Evolutionary conservation across 2,888 invertebrate genomes (phyloP), one percentile per base, ranked within the genome.

Genomic region (Calephelis perditalis): DNA sequence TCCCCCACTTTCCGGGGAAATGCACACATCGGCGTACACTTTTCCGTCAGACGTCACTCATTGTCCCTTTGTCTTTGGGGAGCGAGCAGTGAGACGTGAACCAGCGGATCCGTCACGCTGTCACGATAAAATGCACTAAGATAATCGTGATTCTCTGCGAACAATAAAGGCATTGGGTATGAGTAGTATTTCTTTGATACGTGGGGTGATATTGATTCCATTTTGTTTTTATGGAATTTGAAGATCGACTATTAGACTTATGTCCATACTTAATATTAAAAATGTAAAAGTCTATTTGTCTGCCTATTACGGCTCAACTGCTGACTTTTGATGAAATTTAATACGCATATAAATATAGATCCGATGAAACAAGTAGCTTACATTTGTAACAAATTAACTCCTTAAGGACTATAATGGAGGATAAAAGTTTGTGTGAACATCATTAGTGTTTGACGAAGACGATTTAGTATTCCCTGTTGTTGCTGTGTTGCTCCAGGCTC

Each of bases 21-120:
- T 63, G 62, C 67, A 65, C 64, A 62, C 64, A 61, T 61, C 59
- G 46, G 55, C 44, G 64, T 61, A 64, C 63, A 64, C 61, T 63
- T 61, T 63, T 64, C 63, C 63, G 67, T 63, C 60, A 61, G 63
- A 59, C 61, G 65, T 66, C 66, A 59, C 61, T 64, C 65, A 61
- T 56, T 57, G 47, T 47, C 59, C 62, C 63, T 62, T 66, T 66
- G 65, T 66, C 64, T 64, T 57, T 58, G 59, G 62, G 63, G 58
- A 57, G 59, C 59, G 35, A 57, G 61, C 65, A 61, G 49, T 64
- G 63, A 62, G 36, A 58, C 65, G 67, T 66, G 57, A 67, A 67
- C 62, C 63, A 58, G 59, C 58, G 56, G 59, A 62, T 56, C 56
- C 63, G 58, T 52, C 46, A 43, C 61, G 57, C 62, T 63, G 52